A percentile compares a stretch with the other conserved stretches of the same genome.
These are phyloP conservation scores for Cynocephalus volans DNA, from an alignment of 2,113 vertebrate genomes.

Conservation along the genomic window DNA sequence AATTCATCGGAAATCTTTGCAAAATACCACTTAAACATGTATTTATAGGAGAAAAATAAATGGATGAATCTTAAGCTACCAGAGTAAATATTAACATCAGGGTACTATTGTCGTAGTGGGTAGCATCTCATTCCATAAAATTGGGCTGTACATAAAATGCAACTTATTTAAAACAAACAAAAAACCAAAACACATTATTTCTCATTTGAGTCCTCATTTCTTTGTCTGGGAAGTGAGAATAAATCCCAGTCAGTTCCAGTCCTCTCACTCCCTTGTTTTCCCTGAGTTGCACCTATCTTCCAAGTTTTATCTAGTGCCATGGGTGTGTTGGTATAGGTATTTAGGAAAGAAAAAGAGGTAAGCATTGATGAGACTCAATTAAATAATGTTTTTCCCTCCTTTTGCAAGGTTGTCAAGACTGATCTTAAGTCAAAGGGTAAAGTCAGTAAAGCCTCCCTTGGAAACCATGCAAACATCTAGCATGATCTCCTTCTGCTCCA, in stretches of 20 bases:
- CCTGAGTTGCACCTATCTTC: background rate
- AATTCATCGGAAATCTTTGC: background rate
- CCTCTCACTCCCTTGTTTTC: background rate
- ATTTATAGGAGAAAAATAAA: slow-evolving; percentile 22
- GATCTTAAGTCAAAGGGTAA: background rate
- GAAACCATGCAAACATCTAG: background rate
- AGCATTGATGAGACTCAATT: background rate
- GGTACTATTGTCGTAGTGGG: background rate
- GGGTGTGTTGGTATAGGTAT: background rate
- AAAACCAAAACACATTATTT: background rate
- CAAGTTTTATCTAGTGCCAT: background rate
- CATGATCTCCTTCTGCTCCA: background rate
- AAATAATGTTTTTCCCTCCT: background rate
- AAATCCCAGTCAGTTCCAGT: background rate
- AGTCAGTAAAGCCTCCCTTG: background rate
- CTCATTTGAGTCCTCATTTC: background rate
- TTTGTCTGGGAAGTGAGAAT: background rate
- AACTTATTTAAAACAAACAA: background rate
- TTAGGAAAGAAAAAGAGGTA: background rate
- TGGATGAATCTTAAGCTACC: background rate
- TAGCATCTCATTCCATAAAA: background rate
- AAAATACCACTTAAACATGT: background rate
- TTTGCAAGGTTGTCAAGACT: background rate
- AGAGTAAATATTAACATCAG: background rate
- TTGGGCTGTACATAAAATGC: background rate